Base-by-base conservation (phyloP, 2,113 vertebrate species). In the Neotragus moschatus region DNA sequence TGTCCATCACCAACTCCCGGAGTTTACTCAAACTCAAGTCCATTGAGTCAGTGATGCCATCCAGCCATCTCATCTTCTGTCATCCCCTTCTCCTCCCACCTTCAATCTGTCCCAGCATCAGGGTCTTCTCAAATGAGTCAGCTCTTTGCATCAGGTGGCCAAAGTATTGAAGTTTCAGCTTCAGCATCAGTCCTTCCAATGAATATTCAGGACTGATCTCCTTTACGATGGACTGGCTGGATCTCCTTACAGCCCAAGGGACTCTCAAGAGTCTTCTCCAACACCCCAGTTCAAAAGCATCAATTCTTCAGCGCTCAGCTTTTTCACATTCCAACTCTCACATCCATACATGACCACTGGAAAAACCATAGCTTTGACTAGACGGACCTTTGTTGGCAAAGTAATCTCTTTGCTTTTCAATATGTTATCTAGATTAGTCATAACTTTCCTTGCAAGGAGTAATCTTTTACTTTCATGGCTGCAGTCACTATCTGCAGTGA, bases 1-100 rank as follows among this genome's bases (percentile, higher is more conserved):
- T 70, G n/a, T 36, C 63, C n/a, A 70, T 70, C 63, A 70, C n/a
- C 17, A 70, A 21, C n/a, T 70, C n/a, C 63, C 2, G 0, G 17
- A 36, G n/a, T 36, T 70, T 21, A 70, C 63, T 70, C 9, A 36
- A 36, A 5, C 63, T 36, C 17, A 36, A 21, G 17, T 70, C n/a
- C 63, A 36, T 21, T 70, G n/a, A 36, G 9, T 70, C 4, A 0
- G 9, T 66, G 17, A 21, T 66, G 33, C 63, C 63, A 66, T 66
- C 17, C 63, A 66, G 5, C n/a, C 63, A 21, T 36, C 17, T 66
- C 63, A 66, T 66, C 17, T 7, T 66, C 63, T 66, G 33, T 66
- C 17, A 11, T 66, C 63, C 17, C 0, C n/a, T 66, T 36, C 63
- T 66, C 9, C 63, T 66, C 63, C 33, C 0, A 0, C 8, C 33